Percentiles rank a stretch among this genome's conserved stretches.
phyloP scores from a whole-genome alignment of 2,113 vertebrate genomes.

The Toxotes chatareus region DNA sequence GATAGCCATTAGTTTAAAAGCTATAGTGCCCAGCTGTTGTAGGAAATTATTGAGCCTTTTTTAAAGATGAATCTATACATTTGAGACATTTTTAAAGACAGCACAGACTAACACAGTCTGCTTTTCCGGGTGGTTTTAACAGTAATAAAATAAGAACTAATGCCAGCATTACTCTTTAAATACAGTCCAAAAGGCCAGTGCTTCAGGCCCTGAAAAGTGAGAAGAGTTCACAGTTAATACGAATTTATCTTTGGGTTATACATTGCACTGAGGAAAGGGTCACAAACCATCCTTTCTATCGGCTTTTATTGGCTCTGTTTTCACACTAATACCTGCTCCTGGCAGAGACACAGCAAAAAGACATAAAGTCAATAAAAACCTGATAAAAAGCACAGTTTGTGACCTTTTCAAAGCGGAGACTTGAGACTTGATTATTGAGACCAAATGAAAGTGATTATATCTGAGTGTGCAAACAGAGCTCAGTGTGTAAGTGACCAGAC shows the following conservation, averaged over 20 bases:
- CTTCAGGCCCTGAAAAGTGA: background rate
- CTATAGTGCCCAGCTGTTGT: no score
- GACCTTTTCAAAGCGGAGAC: background rate
- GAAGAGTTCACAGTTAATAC: background rate
- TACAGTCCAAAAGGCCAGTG: background rate
- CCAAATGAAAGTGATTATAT: background rate
- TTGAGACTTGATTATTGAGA: no score
- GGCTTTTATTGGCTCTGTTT: conserved; percentile 25
- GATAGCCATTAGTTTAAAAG: no score
- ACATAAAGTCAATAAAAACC: conserved; percentile 25
- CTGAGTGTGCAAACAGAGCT: conserved; percentile 4
- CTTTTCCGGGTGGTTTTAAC: background rate
- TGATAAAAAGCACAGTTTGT: conserved; percentile 21
- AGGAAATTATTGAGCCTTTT: no score
- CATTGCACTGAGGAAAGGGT: background rate
- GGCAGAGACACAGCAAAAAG: no score
- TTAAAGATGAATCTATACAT: no score
- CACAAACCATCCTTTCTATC: background rate
- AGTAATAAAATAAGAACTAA: background rate
- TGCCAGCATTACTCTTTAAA: background rate
- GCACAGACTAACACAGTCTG: no score
- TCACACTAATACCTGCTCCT: background rate
- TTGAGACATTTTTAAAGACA: no score
- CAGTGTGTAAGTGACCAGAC: background rate
- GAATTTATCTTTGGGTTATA: background rate